A percentile compares a stretch with the other conserved stretches of the same genome.
Conservation (phyloP, 2,797 vertebrate genomes). For the Momotus momota region DNA sequence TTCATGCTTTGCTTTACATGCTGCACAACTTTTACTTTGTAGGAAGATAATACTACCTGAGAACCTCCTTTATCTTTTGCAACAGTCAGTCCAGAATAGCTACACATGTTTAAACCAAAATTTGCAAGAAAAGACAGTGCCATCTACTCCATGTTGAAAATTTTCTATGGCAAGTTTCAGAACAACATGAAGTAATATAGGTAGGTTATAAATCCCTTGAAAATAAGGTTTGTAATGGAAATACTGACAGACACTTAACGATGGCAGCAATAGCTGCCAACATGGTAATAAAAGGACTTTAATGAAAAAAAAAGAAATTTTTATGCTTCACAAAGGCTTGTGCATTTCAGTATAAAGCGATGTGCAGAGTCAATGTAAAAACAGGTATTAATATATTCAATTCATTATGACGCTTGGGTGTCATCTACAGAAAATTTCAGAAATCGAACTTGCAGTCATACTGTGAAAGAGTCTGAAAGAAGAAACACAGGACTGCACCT, state of each 20-base stretch:
- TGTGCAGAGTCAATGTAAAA: constrained; percentile 57
- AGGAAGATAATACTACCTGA: background rate
- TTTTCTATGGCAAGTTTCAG: constrained; percentile 57
- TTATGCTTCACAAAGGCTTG: constrained; percentile 60
- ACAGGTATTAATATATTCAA: constrained; percentile 49
- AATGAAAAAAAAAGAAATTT: constrained; percentile 35
- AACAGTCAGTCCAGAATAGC: constrained; percentile 38
- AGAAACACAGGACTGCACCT: background rate
- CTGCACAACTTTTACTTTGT: background rate
- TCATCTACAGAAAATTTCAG: constrained; percentile 59
- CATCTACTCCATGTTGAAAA: constrained; percentile 59
- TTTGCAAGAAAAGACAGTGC: constrained; percentile 49
- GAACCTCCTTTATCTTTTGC: constrained; percentile 12
- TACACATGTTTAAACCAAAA: constrained; percentile 57
- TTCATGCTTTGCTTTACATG: background rate
- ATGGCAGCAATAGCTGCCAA: constrained; percentile 61
- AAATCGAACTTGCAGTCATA: constrained; percentile 53
- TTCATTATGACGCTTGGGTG: constrained; percentile 56
- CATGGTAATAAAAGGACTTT: constrained; percentile 72
- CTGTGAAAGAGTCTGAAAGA: constrained; percentile 38
- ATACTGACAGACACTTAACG: constrained; percentile 73
- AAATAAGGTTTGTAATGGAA: constrained; percentile 77
- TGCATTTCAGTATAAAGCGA: constrained; percentile 67
- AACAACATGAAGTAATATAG: constrained; percentile 65
- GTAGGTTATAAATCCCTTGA: constrained; percentile 72